Evolutionary conservation across 2,888 invertebrate species (phyloP), one percentile per base, ranked within the genome.

Genomic region (Drosophila kokeensis): DNA sequence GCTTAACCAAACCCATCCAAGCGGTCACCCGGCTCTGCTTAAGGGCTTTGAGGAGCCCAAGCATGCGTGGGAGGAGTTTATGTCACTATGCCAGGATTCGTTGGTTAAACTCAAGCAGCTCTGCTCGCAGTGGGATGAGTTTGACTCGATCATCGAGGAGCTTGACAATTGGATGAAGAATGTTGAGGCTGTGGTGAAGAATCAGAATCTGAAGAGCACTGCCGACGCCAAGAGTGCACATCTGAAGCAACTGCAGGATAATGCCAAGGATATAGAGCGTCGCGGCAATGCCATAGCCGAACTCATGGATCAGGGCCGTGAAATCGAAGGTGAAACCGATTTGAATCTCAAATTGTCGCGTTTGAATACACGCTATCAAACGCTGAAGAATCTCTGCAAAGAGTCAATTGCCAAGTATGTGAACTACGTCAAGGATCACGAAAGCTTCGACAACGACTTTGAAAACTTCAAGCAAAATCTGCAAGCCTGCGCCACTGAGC

Each of bases 141-240:
- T 97, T 82, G 97, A 97, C 87, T 95, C 95, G 55, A 94, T 96
- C 27, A 95, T 98, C 38, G 96, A 97, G 77, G 95, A 95, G 67
- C 94, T 98, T 2, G 96, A 96, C 87, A 94, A 95, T 55, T 99
- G 98, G 98, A 94, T 98, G 58, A 97, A 97, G 91, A 94, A 96
- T 59, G 97, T 97, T 90, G 98, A 99, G 93, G 95, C 95, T 57
- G 96, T 96, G 91, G 95, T 98, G 0, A 97, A 98, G 92, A 98
- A 98, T 91, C 98, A 98, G 93, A 97, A 97, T 79, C 94, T 98
- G 2, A 97, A 97, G 92, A 97, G 96, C 89, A 97, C 96, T 5
- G 95, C 97, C 38, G 97, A 97, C 81, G 95, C 97, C 3, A 99
- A 99, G 93, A 94, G 95, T 75, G 94, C 94, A 11, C 97, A 98